Base-by-base conservation (phyloP, 2,888 invertebrate genomes). In the Dasypogon diadema region DNA sequence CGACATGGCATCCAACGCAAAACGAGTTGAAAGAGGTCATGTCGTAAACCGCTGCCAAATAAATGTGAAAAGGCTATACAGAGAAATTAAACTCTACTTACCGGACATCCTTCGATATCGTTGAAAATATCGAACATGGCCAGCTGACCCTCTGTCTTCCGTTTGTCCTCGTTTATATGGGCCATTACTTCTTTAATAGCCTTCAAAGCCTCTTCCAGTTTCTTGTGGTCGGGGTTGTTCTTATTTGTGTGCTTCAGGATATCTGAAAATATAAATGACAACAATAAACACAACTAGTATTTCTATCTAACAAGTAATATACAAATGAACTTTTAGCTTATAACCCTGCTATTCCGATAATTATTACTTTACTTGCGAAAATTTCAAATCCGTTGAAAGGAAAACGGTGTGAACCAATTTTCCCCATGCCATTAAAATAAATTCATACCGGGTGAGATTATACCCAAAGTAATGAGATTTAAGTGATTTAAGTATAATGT, bases 51-150 rank as follows among this genome's bases (percentile, higher is more conserved):
- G 51, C 21, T 30, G 21, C 54, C 30, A 54, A 51, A 51, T 70
- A 70, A 51, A 30, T 70, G 48, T 6, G 42, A 10, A 24, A 70
- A 18, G n/a, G 26, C n/a, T 48, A 30, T 34, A 54, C 18, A n/a
- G 65, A 5, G 46, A 24, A 65, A 65, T 70, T 51, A 54, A 70
- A 34, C 24, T 42, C 51, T 75, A 87, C 88, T 88, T 85, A 95
- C 95, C 79, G 99, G 98, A 86, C 98, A 98, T 85, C 96, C 95
- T 84, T 99, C 98, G 82, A 99, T 99, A 84, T 98, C 98, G 85
- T 98, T 97, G 87, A 98, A 95, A 80, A 98, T 96, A 87, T 97
- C 96, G 87, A 99, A 98, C 90, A 99, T 94, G 80, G 94, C 96
- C 84, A 97, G 91, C 86, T 97, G 96, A 12, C 95, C 95, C 87